phyloP scores from a whole-genome alignment of 2,888 invertebrate genomes.

The Drosophila rubida region DNA sequence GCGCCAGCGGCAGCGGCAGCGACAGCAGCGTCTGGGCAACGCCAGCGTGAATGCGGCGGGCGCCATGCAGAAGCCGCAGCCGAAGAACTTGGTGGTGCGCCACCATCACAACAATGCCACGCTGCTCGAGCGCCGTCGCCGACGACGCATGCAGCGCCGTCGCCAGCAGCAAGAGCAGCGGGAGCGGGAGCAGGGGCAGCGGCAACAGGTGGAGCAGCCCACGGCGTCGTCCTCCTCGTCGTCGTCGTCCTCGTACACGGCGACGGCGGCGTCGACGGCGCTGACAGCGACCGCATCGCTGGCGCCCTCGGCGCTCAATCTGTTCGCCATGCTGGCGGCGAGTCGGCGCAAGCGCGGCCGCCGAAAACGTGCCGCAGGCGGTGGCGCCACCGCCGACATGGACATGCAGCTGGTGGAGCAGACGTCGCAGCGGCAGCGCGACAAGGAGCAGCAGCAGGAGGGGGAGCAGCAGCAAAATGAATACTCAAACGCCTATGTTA shows the following conservation, averaged over 20 bases:
- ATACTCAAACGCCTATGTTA: constrained; percentile 84
- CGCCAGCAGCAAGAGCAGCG: constrained; percentile 45
- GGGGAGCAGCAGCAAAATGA: constrained; percentile 75
- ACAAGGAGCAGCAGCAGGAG: constrained; percentile 19
- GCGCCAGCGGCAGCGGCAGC: constrained; percentile 37
- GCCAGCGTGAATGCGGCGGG: constrained; percentile 29
- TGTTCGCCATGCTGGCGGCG: constrained; percentile 82
- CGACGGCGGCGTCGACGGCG: constrained; percentile 78
- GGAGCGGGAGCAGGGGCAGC: constrained; percentile 35
- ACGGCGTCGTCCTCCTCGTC: constrained; percentile 61
- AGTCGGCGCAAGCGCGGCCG: constrained; percentile 82
- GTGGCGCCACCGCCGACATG: constrained; percentile 31
- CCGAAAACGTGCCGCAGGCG: constrained; percentile 73
- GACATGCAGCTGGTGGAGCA: constrained; percentile 78
- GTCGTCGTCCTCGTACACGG: constrained; percentile 71
- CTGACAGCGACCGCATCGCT: constrained; percentile 80
- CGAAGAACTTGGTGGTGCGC: constrained; percentile 77
- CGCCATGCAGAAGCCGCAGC: constrained; percentile 68
- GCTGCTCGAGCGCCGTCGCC: constrained; percentile 48
- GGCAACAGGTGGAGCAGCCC: constrained; percentile 36
- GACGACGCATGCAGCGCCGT: constrained; percentile 50
- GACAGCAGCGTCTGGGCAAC: constrained; percentile 30
- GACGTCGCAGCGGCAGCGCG: constrained; percentile 30
- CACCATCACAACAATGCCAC: constrained; percentile 82
- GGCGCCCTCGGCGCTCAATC: constrained; percentile 79